Percentiles rank a stretch among this genome's conserved stretches.
Conservation (phyloP, 2,888 invertebrate species). For the Thera britannica region DNA sequence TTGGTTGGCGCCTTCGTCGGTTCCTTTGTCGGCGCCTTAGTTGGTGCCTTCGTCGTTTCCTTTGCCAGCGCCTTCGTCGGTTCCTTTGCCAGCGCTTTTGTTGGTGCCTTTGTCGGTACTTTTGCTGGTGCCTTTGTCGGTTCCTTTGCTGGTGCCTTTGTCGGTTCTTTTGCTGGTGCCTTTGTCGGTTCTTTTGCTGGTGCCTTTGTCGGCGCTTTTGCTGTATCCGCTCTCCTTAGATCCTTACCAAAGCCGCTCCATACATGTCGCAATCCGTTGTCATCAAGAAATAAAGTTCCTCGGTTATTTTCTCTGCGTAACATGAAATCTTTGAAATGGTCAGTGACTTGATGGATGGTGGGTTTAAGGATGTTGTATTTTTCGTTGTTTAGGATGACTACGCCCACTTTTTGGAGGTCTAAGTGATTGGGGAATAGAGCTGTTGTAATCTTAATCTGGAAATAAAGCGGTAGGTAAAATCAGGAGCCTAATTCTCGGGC, state of each 20-base stretch:
- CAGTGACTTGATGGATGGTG: conserved; percentile 55
- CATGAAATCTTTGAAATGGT: conserved; percentile 63
- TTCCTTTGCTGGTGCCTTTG: neutral
- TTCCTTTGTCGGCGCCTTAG: neutral
- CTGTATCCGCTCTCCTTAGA: conserved; percentile 9
- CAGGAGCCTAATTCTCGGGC: too few relatives aligned
- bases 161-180: neutral
- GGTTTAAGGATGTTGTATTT: conserved; percentile 64
- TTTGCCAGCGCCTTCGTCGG: neutral
- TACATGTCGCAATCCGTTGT: conserved; percentile 65
- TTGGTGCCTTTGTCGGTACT: too few relatives aligned
- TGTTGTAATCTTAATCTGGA: conserved; percentile 37
- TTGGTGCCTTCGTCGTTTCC: neutral
- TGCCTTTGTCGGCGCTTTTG: neutral
- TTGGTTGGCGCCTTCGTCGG: neutral
- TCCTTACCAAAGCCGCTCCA: conserved; percentile 57
- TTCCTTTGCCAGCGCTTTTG: too few relatives aligned
- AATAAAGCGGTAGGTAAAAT: neutral
- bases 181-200: too few relatives aligned
- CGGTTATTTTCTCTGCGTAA: conserved; percentile 43
- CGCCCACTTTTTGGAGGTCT: conserved; percentile 65
- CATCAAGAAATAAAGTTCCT: conserved; percentile 60
- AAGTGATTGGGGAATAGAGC: conserved; percentile 51
- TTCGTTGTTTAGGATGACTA: conserved; percentile 54
- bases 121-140: too few relatives aligned